Base-by-base conservation (phyloP, 2,113 vertebrate species). In the Sisor rabdophorus region DNA sequence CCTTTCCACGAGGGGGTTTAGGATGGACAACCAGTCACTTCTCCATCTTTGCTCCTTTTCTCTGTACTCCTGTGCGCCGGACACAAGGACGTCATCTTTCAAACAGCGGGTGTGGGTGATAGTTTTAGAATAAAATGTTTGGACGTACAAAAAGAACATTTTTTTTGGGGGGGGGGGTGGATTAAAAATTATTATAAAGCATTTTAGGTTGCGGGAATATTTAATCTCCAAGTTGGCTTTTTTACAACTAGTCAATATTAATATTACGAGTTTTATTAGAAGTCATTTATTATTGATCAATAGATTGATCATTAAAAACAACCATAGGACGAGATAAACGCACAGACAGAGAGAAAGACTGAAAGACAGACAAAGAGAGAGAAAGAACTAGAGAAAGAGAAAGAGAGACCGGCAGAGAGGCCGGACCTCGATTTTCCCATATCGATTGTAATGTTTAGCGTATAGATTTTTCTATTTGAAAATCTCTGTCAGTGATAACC, bases 381-480 rank as follows among this genome's bases (percentile, higher is more conserved):
- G 53, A 28, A 48, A 44, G 71, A 36, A 73, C 44, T 52, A 4
- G 47, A 71, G 36, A 75, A 32, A 53, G 47, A 53, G 75, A 36
- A 7, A 36, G 32, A 36, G 32, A 36, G 32, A 36, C 3, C 3
- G 64, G 30, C 52, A 64, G 52, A 71, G 78, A 60, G 67, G 76
- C 69, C 81, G 77, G 82, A 83, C 82, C 84, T 89, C 85, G 89
- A 90, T 90, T 87, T 87, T 85, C 83, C 83, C 74, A 81, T 88
- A 91, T 92, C 88, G 89, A 92, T 89, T 87, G 87, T 84, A 86
- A 90, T 92, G 90, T 90, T 92, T 92, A 92, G 88, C 81, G 86
- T 88, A 92, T 92, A 78, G 91, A 92, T 90, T 91, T 92, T 91
- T 90, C 89, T 90, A 90, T 91, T 92, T 91, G 83, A 90, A 91